phyloP scores from a whole-genome alignment of 2,113 vertebrate species.

The Anthoscopus minutus region DNA sequence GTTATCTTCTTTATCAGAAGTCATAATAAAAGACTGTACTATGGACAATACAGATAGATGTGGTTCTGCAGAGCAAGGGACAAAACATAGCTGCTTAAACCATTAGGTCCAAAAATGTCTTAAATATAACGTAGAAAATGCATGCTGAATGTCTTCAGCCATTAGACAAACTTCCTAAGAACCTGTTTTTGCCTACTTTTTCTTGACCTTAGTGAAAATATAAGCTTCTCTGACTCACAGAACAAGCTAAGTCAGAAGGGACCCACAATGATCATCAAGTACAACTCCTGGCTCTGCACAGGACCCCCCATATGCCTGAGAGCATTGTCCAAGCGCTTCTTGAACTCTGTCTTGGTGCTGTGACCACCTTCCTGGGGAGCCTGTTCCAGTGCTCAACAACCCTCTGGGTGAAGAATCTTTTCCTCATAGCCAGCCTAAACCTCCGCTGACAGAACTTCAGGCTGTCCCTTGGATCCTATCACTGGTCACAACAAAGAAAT shows the following conservation, averaged over 20 bases:
- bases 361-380: neutral
- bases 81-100: neutral
- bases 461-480: neutral
- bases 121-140: neutral
- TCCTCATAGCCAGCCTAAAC: fast-evolving
- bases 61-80: neutral
- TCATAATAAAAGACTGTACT: neutral
- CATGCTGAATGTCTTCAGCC: neutral
- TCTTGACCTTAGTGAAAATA: neutral
- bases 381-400: neutral
- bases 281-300: neutral
- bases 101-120: neutral
- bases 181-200: neutral
- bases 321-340: fast-evolving
- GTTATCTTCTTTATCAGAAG: neutral
- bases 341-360: neutral
- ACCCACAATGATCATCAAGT: neutral
- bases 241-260: neutral
- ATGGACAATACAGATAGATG: fast-evolving
- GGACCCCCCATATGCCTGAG: neutral
- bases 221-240: neutral
- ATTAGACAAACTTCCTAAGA: neutral
- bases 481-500: neutral
- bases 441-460: fast-evolving
- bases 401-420: too few species aligned